Evolutionary conservation across 2,113 vertebrate species (phyloP), one percentile per base, ranked within the genome.

Genomic region (Sinosuthora webbiana): DNA sequence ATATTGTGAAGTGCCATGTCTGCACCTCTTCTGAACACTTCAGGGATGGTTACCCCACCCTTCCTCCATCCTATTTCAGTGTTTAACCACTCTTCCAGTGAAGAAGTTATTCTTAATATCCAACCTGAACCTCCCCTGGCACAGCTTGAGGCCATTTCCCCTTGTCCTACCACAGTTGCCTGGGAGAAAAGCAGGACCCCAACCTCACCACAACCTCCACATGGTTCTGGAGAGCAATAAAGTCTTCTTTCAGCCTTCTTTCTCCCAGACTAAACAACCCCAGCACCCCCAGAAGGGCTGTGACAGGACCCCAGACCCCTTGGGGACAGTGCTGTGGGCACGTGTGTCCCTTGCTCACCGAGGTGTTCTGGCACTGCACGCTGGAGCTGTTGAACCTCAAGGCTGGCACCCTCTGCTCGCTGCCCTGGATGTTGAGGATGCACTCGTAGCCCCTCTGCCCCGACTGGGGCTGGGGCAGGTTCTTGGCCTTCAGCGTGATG

Each of bases 301-400:
- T 60, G 70, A 3, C 50, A 69, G 4, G 4, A 10, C 22, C 31
- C 42, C 18, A 25, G 21, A 3, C 6, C 7, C 59, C 55, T 2
- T 4, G 24, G 39, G 35, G 71, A 89, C 42, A n/a, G 55, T 2
- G 50, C 50, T 77, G 21, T 39, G 85, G 50, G 42, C 16, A 27
- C 11, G 8, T 5, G 9, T 39, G 50, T 24, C 59, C 45, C 49
- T 28, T 42, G 96, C 99, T 99, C 97, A 99, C 99, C 31, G 99
- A 99, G 53, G 99, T 99, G 98, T 99, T 99, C 96, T 99, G 99
- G 97, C 99, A 99, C 95, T 99, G 99, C 78, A 99, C 99, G 0
- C 99, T 99, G 97, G 99, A 99, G 97, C 99, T 99, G 98, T 99
- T 99, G 98, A 99, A 99, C 87, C 99, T 98, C 83, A 99, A 86